Percentiles rank a stretch among this genome's conserved stretches.
Conservation (phyloP, 2,113 vertebrate species). For the Chinchilla lanigera region DNA sequence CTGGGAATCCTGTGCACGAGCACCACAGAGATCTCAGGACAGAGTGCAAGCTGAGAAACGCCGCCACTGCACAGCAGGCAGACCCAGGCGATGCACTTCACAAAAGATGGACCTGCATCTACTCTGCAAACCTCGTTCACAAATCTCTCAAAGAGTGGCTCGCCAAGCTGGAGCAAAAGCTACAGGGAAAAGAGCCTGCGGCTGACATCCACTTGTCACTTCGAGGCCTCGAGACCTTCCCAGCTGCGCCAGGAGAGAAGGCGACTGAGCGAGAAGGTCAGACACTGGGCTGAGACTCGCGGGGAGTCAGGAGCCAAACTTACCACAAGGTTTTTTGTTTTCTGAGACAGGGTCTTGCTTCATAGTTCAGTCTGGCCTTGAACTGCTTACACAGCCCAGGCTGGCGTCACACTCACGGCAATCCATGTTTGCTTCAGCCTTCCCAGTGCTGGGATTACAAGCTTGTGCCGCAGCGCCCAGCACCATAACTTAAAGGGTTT, state of each 20-base stretch:
- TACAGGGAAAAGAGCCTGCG: not conserved
- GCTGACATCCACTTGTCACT: not conserved
- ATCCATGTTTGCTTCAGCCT: not conserved
- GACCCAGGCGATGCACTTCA: accelerated
- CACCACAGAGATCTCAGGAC: not conserved
- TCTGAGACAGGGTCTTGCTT: not conserved
- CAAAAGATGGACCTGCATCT: not conserved
- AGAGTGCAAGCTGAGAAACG: not conserved
- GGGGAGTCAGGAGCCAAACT: not conserved
- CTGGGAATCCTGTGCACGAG: not conserved
- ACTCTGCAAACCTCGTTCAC: not conserved
- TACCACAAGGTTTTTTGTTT: not conserved
- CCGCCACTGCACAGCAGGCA: not conserved
- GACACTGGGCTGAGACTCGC: not conserved
- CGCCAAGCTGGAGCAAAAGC: not conserved
- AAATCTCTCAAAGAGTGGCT: not conserved
- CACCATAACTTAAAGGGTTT: not conserved
- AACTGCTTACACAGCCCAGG: not conserved
- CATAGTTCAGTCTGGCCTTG: not conserved
- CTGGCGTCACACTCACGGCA: not conserved
- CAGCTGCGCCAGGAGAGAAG: not conserved
- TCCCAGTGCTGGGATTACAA: not conserved
- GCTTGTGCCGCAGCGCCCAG: not conserved
- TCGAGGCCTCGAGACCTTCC: not conserved
- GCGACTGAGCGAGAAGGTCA: not conserved